Base-by-base conservation (phyloP, 1,140 invertebrate species). In the Pseudomyrmex dendroicus region DNA sequence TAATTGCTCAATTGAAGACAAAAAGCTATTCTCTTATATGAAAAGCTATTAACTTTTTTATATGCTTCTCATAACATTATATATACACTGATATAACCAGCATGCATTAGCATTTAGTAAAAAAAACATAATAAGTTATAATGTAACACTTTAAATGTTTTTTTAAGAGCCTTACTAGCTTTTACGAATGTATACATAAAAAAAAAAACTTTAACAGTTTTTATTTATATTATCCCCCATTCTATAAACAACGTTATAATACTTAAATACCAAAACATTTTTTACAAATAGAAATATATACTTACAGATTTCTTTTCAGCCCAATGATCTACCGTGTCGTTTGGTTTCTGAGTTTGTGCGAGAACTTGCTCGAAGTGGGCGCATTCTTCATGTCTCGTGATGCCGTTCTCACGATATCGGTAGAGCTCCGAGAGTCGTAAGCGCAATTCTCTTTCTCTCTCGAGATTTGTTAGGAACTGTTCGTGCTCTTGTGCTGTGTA, bases 401-500 rank as follows among this genome's bases (percentile, higher is more conserved):
- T 95, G 15, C 98, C 98, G 83, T 97, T 96, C 88, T 96, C 96
- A 17, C 97, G 95, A 94, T 98, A 98, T 82, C 97, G 96, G 89
- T 97, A 95, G 56, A 99, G 94, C 94, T 99, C 98, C 10, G 96
- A 96, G 22, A 98, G 95, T 72, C 98, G 95, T 86, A 97, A 95
- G 86, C 97, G 96, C 66, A 98, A 93, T 93, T 98, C 97, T 90
- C 96, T 96, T 94, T 98, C 98, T 84, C 96, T 96, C 93, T 97
- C 97, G 67, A 98, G 92, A 84, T 96, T 97, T 22, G 95, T 95
- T 57, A 97, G 94, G 67, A 98, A 96, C 80, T 97, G 96, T 85
- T 97, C 96, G 90, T 98, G 97, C 94, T 99, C 98, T 82, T 96
- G 95, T 48, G 96, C 95, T 0, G 97, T 97, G 90, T 98, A 97